phyloP scores from a whole-genome alignment of 1,140 invertebrate genomes.

The Bombyx mori region ASM3026992v2 NC_085107.1:5674501-5675000 shows the following conservation, averaged over 20 bases:
- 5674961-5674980: constrained; percentile 17
- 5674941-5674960: constrained; percentile 44
- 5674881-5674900: constrained; percentile 68
- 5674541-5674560: constrained; percentile 29
- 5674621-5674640: constrained; percentile 29
- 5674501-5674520: constrained; percentile 54
- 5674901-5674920: constrained; percentile 64
- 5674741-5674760: constrained; percentile 64
- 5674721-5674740: constrained; percentile 72
- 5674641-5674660: constrained; percentile 43
- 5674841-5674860: constrained; percentile 63
- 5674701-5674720: constrained; percentile 63
- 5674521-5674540: constrained; percentile 56
- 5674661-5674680: constrained; percentile 37
- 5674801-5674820: constrained; percentile 65
- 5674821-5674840: constrained; percentile 63
- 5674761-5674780: constrained; percentile 60
- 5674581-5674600: constrained; percentile 31
- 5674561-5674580: constrained; percentile 49
- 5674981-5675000: constrained; percentile 44
- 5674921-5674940: constrained; percentile 59
- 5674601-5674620: constrained; percentile 11
- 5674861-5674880: constrained; percentile 66
- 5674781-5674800: constrained; percentile 65
- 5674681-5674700: constrained; percentile 69